Conservation (phyloP, 2,888 invertebrate species). For the Baronia brevicornis region DNA sequence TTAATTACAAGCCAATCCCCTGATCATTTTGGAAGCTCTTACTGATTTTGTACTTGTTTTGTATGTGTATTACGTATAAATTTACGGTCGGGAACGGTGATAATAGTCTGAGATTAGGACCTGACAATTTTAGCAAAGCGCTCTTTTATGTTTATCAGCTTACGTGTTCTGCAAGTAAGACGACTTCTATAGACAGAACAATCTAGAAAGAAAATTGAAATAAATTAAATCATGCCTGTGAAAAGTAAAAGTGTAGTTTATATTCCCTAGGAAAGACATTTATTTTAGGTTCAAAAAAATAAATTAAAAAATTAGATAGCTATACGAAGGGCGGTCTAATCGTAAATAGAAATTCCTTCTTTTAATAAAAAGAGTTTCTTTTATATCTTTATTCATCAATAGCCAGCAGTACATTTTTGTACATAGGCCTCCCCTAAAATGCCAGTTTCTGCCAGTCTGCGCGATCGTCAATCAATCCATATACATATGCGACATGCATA, state of each 20-base stretch:
- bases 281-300: no score
- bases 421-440: no score
- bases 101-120: slow-evolving; percentile 42
- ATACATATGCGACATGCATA: no score
- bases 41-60: slow-evolving; percentile 23
- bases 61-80: slow-evolving; percentile 32
- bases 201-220: slow-evolving; percentile 20
- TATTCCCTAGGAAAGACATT: slow-evolving; percentile 15
- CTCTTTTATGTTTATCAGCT: slow-evolving; percentile 50
- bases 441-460: no score
- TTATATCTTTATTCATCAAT: no score
- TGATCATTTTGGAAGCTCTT: slow-evolving; percentile 22
- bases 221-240: slow-evolving; percentile 21
- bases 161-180: slow-evolving; percentile 46
- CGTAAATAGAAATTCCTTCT: no score
- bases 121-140: slow-evolving; percentile 42
- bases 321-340: no score
- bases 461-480: no score
- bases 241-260: slow-evolving; percentile 14
- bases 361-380: no score
- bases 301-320: no score
- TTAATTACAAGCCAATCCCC: slow-evolving; percentile 18
- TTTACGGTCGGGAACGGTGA: slow-evolving; percentile 33
- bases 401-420: no score
- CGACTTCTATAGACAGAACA: slow-evolving; percentile 19